Conservation (phyloP, 1,140 invertebrate genomes). For the Zaprionus ghesquierei region DNA sequence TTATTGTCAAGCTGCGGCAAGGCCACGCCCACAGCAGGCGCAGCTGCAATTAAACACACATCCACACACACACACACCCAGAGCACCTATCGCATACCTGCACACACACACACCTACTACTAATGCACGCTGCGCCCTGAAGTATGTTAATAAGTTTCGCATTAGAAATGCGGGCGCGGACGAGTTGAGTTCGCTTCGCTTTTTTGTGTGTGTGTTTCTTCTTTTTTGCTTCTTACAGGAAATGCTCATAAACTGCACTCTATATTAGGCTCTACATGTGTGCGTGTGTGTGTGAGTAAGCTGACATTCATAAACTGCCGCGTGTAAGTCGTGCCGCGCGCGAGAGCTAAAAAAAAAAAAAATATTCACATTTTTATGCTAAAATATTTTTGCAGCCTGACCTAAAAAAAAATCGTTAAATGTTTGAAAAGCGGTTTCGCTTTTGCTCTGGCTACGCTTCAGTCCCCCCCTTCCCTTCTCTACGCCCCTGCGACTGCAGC, state of each 20-base stretch:
- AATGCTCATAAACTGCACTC: slow-evolving; percentile 58
- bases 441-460: slow-evolving; percentile 29
- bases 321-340: slow-evolving; percentile 15
- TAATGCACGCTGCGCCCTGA: slow-evolving; percentile 64
- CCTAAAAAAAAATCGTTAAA: slow-evolving; percentile 70
- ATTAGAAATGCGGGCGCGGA: slow-evolving; percentile 37
- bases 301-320: slow-evolving; percentile 56
- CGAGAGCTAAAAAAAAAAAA: not conserved
- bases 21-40: slow-evolving; percentile 45
- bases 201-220: not conserved
- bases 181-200: slow-evolving; percentile 1
- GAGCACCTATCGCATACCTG: not conserved
- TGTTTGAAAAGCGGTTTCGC: slow-evolving; percentile 57
- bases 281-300: slow-evolving; percentile 29
- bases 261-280: slow-evolving; percentile 29
- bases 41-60: slow-evolving; percentile 54
- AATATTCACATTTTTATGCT: slow-evolving; percentile 73
- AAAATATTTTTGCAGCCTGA: slow-evolving; percentile 74
- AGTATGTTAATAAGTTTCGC: slow-evolving; percentile 78
- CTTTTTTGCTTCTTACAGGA: slow-evolving; percentile 41
- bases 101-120: slow-evolving; percentile 30
- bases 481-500: not conserved
- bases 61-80: slow-evolving; percentile 1
- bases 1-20: slow-evolving; percentile 67
- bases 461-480: not conserved